Percentiles rank a stretch among this genome's conserved stretches.
Conservation (phyloP, 2,113 vertebrate species). For the Danionella cerebrum region DNA sequence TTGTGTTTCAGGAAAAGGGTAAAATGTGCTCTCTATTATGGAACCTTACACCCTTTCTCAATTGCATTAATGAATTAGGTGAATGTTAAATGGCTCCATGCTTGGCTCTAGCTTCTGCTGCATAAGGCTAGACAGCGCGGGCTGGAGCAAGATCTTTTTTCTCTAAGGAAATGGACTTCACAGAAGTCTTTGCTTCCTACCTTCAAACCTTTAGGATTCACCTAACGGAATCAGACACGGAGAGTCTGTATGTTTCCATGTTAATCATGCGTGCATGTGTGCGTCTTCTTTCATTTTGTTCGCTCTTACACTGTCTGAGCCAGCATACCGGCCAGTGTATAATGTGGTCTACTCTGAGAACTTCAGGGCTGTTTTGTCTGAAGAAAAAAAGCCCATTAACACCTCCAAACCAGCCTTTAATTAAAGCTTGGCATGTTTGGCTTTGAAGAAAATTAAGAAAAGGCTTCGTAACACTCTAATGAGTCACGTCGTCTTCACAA, state of each 20-base stretch:
- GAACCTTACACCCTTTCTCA: constrained; percentile 35
- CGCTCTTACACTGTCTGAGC: not conserved
- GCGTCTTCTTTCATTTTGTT: not conserved
- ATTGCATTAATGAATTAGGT: constrained; percentile 43
- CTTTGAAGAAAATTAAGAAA: constrained; percentile 26
- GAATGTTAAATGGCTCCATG: constrained; percentile 22
- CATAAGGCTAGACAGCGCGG: constrained; percentile 22
- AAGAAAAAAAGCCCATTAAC: constrained; percentile 22
- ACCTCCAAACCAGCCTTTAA: constrained; percentile 21
- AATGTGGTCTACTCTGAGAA: constrained; percentile 19
- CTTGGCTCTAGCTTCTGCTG: not conserved
- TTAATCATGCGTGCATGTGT: constrained; percentile 2
- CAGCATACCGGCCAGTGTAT: not conserved
- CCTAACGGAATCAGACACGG: no score
- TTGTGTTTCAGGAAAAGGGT: constrained; percentile 35
- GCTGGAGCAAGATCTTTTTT: constrained; percentile 42
- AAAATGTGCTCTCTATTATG: constrained; percentile 37
- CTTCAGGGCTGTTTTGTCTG: constrained; percentile 4
- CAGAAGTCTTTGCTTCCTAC: constrained; percentile 39
- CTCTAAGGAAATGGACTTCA: constrained; percentile 37
- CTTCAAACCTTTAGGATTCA: constrained; percentile 36
- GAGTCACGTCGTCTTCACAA: constrained; percentile 6
- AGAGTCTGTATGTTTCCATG: not conserved
- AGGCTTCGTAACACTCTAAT: not conserved
- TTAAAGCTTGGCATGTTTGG: constrained; percentile 30